Evolutionary conservation across 2,888 invertebrate genomes (phyloP), one percentile per base, ranked within the genome.

Genomic region (Hemithea aestivaria): DNA sequence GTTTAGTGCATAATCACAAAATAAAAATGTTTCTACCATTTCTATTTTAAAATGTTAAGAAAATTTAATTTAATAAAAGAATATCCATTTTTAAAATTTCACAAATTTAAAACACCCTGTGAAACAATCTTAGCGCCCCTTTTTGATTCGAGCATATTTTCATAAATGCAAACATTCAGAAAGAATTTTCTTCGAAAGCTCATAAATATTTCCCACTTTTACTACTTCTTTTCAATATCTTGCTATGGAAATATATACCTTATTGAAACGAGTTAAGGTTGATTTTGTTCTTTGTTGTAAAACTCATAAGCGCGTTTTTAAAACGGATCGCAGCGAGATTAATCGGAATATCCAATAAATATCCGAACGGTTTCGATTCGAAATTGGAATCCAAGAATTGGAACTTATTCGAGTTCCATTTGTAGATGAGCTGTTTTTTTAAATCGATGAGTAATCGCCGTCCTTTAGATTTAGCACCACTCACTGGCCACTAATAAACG

Each of bases 141-240:
- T 72, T 44, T 78, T 74, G 73, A 77, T 74, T 76, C 67, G 67
- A 84, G 83, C 85, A 85, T 85, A 85, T 85, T 85, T 85, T 84
- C 83, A 85, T 85, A 85, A 85, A 85, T 85, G 85, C 85, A 84
- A 85, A 85, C 84, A 84, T 79, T 84, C 76, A 71, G 66, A 81
- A 85, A 84, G 83, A 84, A 83, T 82, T 85, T 83, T 77, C 80
- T 83, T 79, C 75, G 72, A 82, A 84, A 83, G 82, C 81, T 83
- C 85, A 84, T 85, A 85, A 85, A 85, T 85, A 85, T 83, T 79
- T 71, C 74, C 82, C 80, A 80, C 78, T 84, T 83, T 82, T 81
- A 81, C 77, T 76, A 68, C 73, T 72, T 62, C 69, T 62, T 64
- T 56, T 49, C 46, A 49, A 42, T 43, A 40, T 23, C 27, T 7